Percentiles rank a stretch among this genome's conserved stretches.
phyloP scores from a whole-genome alignment of 2,888 invertebrate species.

The Epiblema foenella region DNA sequence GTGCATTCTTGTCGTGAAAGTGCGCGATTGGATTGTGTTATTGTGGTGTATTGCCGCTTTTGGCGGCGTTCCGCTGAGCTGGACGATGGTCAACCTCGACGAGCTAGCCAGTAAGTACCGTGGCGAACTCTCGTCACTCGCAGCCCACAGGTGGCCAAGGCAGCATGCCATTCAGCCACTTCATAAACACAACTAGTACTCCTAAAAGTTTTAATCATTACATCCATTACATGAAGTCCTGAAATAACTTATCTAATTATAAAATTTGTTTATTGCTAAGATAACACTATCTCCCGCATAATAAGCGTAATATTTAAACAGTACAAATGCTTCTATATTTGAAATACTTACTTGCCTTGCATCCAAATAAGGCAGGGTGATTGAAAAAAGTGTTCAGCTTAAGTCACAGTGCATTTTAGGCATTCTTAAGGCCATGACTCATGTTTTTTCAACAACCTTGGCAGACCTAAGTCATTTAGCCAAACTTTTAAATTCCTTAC shows the following conservation, averaged over 20 bases:
- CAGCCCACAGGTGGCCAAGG: constrained; percentile 36
- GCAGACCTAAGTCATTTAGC: constrained; percentile 7
- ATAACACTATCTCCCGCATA: constrained; percentile 42
- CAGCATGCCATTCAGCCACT: constrained; percentile 23
- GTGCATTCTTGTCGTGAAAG: constrained; percentile 76
- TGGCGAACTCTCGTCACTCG: constrained; percentile 3
- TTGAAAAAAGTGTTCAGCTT: constrained; percentile 24
- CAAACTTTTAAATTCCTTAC: constrained; percentile 10
- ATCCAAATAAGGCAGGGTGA: constrained; percentile 21
- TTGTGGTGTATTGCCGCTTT: constrained; percentile 67
- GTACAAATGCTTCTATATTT: constrained; percentile 25
- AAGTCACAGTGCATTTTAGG: constrained; percentile 35
- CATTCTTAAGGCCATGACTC: constrained; percentile 29
- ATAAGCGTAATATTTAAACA: constrained; percentile 42
- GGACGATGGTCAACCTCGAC: constrained; percentile 3
- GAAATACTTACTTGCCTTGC: constrained; percentile 38
- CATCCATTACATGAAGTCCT: constrained; percentile 2
- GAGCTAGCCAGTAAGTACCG: constrained; percentile 15
- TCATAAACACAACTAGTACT: constrained; percentile 19
- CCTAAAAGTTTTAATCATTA: neutral
- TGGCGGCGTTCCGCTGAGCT: constrained; percentile 44
- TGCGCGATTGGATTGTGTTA: constrained; percentile 70
- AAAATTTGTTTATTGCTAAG: constrained; percentile 38
- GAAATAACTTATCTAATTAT: constrained; percentile 36
- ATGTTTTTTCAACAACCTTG: constrained; percentile 29